Evolutionary conservation across 2,797 vertebrate genomes (phyloP).

Genomic region (Intellagama lesueurii): DNA sequence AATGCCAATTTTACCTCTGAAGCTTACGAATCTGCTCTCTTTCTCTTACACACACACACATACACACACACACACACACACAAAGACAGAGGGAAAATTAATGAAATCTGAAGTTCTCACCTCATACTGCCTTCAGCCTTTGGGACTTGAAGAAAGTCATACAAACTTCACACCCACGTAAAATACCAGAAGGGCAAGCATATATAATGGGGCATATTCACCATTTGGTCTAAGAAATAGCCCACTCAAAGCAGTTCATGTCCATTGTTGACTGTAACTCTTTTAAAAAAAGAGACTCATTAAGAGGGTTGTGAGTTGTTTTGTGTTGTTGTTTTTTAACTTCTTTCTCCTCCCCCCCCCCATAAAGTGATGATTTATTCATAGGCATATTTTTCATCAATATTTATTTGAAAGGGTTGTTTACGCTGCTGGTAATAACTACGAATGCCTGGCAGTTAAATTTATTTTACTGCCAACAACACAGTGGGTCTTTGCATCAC

Average conservation of each 20-base stretch:
- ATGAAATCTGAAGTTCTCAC: not conserved
- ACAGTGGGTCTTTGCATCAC: not conserved
- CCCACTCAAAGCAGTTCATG: not conserved
- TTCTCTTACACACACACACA: too few relatives aligned
- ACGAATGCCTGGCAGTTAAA: conserved; percentile 4
- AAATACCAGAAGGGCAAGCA: not conserved
- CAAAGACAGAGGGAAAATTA: not conserved
- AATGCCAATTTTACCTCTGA: too few relatives aligned
- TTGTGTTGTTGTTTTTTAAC: not conserved
- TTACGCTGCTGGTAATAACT: conserved; percentile 25
- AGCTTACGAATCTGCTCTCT: too few relatives aligned
- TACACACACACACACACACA: not conserved
- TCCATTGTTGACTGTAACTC: not conserved
- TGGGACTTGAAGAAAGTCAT: not conserved
- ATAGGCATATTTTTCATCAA: conserved; percentile 40
- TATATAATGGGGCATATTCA: not conserved
- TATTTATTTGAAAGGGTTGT: conserved; percentile 37
- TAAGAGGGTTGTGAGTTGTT: not conserved
- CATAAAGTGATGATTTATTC: conserved; percentile 29
- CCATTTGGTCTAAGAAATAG: not conserved
- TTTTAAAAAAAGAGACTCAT: not conserved
- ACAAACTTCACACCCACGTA: not conserved
- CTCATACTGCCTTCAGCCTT: not conserved
- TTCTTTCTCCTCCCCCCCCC: not conserved
- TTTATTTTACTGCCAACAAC: conserved; percentile 9